Evolutionary conservation across 2,888 invertebrate species (phyloP).

Genomic region (Zhuqinia jingwanae): DNA sequence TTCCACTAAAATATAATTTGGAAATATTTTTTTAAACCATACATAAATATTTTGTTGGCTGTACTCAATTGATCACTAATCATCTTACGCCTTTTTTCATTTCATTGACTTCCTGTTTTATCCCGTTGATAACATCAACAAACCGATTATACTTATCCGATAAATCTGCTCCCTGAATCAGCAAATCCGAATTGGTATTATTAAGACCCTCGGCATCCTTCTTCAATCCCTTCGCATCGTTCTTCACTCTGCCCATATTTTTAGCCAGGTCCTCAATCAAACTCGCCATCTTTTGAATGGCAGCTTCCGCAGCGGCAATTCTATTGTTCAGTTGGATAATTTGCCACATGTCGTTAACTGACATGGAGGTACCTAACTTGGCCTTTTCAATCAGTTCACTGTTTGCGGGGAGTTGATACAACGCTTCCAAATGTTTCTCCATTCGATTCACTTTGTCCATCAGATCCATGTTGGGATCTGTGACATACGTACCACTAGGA

Average conservation of each 20-base stretch:
- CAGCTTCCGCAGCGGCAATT: conserved; percentile 85
- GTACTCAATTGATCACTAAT: not conserved
- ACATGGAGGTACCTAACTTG: conserved; percentile 68
- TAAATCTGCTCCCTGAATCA: conserved; percentile 27
- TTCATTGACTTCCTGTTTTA: conserved; percentile 57
- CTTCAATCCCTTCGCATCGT: conserved; percentile 76
- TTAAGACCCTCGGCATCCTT: conserved; percentile 42
- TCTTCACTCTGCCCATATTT: conserved; percentile 80
- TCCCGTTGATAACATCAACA: conserved; percentile 35
- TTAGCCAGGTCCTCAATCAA: conserved; percentile 84
- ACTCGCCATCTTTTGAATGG: conserved; percentile 83
- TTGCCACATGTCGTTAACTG: conserved; percentile 85
- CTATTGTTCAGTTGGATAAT: conserved; percentile 85
- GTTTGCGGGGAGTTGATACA: conserved; percentile 82
- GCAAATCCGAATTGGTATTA: conserved; percentile 41
- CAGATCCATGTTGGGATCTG: conserved; percentile 23
- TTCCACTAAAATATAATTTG: conserved; percentile 67
- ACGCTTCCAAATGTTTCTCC: conserved; percentile 81
- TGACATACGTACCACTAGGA: not conserved
- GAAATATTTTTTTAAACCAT: conserved; percentile 20
- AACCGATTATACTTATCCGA: conserved; percentile 46
- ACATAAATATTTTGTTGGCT: not conserved
- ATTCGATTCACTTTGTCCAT: conserved; percentile 80
- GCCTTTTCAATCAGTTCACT: conserved; percentile 81
- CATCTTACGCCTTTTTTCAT: conserved; percentile 65